Percentiles rank a stretch among this genome's conserved stretches.
These are phyloP conservation scores for Ovis canadensis DNA, from an alignment of 2,113 vertebrate genomes.

Conservation along the genomic window DNA sequence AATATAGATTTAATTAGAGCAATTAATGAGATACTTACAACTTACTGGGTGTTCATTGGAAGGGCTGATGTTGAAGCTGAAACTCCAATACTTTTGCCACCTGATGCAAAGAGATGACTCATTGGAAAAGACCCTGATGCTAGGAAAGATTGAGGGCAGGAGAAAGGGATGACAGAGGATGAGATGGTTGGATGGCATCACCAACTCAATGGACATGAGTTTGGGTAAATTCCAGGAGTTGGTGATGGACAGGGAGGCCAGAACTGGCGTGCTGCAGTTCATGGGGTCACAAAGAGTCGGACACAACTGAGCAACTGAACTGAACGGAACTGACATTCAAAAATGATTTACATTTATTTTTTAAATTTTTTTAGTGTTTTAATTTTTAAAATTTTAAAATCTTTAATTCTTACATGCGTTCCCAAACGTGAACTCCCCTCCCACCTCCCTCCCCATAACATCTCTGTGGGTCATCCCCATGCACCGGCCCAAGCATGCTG, in stretches of 20 bases:
- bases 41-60: neutral
- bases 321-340: neutral
- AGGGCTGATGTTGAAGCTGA: neutral
- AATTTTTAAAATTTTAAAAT: too few species aligned
- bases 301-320: fast-evolving
- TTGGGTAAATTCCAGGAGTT: neutral
- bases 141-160: neutral
- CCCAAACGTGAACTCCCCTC: too few species aligned
- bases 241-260: neutral
- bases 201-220: neutral
- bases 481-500: too few species aligned
- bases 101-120: neutral
- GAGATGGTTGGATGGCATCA: neutral
- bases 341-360: neutral
- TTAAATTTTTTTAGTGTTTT: too few species aligned
- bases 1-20: neutral
- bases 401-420: too few species aligned
- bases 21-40: neutral
- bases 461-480: too few species aligned
- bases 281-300: neutral
- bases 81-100: neutral
- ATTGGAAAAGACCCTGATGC: neutral
- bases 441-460: too few species aligned
- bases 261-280: neutral
- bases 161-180: neutral